phyloP scores from a whole-genome alignment of 2,113 vertebrate species.

The Phyllostomus discolor region DNA sequence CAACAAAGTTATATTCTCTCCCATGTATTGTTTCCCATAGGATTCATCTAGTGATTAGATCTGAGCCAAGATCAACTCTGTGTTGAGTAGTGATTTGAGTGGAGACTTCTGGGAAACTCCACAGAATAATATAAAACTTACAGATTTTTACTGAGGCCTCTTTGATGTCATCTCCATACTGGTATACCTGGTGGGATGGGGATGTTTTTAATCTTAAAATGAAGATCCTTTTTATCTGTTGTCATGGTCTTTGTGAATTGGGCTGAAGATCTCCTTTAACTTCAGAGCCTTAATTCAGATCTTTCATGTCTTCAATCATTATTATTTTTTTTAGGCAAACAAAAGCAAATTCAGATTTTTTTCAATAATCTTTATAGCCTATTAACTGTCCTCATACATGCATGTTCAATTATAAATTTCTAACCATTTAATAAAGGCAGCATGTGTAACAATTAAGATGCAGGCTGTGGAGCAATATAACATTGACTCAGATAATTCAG shows the following conservation, averaged over 20 bases:
- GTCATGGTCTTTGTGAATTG: background rate
- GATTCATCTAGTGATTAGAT: background rate
- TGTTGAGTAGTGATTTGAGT: background rate
- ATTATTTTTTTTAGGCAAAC: background rate
- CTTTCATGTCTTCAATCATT: background rate
- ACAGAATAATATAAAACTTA: background rate
- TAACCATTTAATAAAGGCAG: background rate
- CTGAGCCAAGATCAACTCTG: background rate
- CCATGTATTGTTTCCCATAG: background rate
- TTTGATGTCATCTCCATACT: background rate
- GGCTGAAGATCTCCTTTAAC: background rate
- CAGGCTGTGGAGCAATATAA: background rate
- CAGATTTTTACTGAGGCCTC: background rate
- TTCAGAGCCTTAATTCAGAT: background rate
- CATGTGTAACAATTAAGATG: background rate
- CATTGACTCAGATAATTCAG: background rate
- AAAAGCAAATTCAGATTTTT: slow-evolving; percentile 13
- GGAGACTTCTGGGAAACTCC: background rate
- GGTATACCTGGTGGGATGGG: background rate
- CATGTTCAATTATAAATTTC: background rate
- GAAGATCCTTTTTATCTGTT: background rate
- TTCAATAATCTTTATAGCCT: background rate
- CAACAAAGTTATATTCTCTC: background rate
- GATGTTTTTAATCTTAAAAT: background rate
- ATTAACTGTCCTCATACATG: background rate